Conservation (phyloP, 2,888 invertebrate species). For the Trichacis sp. region DNA sequence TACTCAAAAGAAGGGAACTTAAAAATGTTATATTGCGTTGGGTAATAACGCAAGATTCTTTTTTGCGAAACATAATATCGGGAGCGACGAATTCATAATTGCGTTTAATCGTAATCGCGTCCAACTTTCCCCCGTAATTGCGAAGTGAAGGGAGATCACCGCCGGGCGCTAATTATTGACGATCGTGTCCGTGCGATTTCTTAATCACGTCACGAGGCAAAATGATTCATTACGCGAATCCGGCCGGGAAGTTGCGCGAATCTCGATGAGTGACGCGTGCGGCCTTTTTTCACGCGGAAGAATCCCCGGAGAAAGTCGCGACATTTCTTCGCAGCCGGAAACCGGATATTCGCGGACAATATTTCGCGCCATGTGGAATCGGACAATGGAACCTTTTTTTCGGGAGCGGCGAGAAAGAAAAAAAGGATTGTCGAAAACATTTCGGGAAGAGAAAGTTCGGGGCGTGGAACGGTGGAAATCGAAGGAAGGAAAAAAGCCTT, state of each 20-base stretch:
- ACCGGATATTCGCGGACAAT: neutral
- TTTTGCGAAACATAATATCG: neutral
- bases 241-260: constrained; percentile 39
- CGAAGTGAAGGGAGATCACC: constrained; percentile 35
- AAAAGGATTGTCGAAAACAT: no score
- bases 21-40: no score
- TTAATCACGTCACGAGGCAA: constrained; percentile 40
- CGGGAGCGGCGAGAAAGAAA: constrained; percentile 35
- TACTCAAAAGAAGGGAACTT: no score
- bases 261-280: constrained; percentile 15
- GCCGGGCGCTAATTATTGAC: constrained; percentile 39
- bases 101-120: constrained; percentile 27
- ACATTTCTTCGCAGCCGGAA: neutral
- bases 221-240: constrained; percentile 43
- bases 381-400: neutral
- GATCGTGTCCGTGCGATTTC: constrained; percentile 42
- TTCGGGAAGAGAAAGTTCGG: constrained; percentile 48
- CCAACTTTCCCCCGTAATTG: constrained; percentile 37
- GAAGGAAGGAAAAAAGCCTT: constrained; percentile 42
- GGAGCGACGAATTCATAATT: constrained; percentile 30
- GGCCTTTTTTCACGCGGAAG: constrained; percentile 19
- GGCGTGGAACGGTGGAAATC: constrained; percentile 40
- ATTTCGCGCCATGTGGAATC: constrained; percentile 24
- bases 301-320: constrained; percentile 5
- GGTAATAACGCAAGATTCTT: neutral